These are phyloP conservation scores for Oreochromis spilurus DNA, from an alignment of 2,113 vertebrate species.

Conservation along the genomic window DNA sequence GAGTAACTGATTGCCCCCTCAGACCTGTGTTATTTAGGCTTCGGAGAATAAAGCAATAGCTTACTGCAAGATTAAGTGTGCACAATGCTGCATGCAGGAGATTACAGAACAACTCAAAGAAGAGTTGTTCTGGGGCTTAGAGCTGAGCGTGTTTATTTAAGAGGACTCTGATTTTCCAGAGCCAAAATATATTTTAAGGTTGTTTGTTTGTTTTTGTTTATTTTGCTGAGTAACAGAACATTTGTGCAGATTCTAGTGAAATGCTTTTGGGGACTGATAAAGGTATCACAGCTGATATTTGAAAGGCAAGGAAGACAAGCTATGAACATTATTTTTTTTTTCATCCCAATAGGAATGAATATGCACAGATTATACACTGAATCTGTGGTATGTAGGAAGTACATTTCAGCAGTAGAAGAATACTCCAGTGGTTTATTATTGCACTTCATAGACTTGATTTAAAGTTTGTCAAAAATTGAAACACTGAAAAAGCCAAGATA, in stretches of 20 bases:
- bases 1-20: constrained; percentile 20
- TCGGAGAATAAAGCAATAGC: constrained; percentile 5
- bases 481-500: background rate
- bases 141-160: constrained; percentile 36
- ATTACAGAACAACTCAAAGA: constrained; percentile 24
- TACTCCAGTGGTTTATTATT: background rate
- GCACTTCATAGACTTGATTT: background rate
- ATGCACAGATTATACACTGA: background rate
- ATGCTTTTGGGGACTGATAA: background rate
- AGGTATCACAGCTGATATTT: background rate
- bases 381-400: background rate
- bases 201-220: constrained; percentile 16
- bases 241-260: background rate
- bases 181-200: constrained; percentile 10
- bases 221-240: constrained; percentile 11
- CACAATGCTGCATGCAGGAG: constrained; percentile 26
- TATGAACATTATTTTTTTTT: background rate
- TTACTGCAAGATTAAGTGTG: constrained; percentile 30
- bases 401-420: background rate
- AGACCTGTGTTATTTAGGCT: constrained; percentile 24
- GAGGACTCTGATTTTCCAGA: constrained; percentile 2
- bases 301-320: background rate
- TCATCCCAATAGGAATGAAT: background rate
- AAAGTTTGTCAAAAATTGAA: background rate
- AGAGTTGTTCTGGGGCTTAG: constrained; percentile 21